Base-by-base conservation (phyloP, 2,113 vertebrate genomes). In the Lota lota region DNA sequence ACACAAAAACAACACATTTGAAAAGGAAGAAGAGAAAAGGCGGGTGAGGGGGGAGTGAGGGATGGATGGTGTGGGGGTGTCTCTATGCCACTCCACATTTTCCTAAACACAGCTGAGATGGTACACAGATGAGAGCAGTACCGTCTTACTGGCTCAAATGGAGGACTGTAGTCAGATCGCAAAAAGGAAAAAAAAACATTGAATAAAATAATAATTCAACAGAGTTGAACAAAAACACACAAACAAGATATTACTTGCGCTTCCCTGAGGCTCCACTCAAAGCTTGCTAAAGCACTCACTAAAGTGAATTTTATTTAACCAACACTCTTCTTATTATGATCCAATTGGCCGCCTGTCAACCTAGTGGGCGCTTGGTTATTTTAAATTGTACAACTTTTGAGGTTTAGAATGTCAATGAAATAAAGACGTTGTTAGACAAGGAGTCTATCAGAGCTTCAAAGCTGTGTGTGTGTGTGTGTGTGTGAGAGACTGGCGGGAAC, bases 51-150 rank as follows among this genome's bases (percentile, higher is more conserved):
- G 20, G 28, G 51, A 21, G 61, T 62, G 61, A 40, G 62, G 19
- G 63, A 51, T 22, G n/a, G 36, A 61, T 16, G 24, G 53, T 58
- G 14, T 6, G 51, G 56, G 72, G 72, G 76, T 81, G 85, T 75
- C 75, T 77, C 20, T 51, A 53, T 14, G 53, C 78, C 84, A 80
- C 79, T 80, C 77, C 72, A 76, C 78, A 71, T 78, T 79, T 71
- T 77, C 73, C 75, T 76, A 74, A 75, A 70, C 79, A 72, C 68
- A 63, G 73, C 63, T 69, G 66, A 75, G 76, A 61, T 58, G 3
- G 73, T 28, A 36, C 61, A 71, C 77, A 70, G 75, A 70, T 77
- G 79, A 79, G 63, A 68, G 65, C 70, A 47, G 15, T 61, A 62
- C 36, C 14, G 67, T 15, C 57, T 69, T 53, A 5, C 47, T 24